Conservation (phyloP, 2,797 vertebrate genomes). For the Hyperoplus lanceolatus region DNA sequence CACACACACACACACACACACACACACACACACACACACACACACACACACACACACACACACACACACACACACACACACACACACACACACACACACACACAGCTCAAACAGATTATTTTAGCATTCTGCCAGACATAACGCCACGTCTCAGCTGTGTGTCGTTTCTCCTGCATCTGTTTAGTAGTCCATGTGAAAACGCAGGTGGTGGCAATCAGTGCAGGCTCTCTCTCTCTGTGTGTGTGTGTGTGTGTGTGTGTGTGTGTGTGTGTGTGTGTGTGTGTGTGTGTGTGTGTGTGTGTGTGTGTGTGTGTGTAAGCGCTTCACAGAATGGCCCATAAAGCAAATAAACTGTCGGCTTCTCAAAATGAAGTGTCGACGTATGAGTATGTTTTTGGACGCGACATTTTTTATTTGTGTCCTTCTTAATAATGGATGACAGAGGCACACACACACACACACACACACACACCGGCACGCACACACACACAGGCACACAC, state of each 20-base stretch:
- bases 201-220: constrained; percentile 66
- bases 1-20: no score
- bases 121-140: constrained; percentile 62
- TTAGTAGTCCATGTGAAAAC: constrained; percentile 63
- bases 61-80: no score
- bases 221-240: constrained; percentile 17
- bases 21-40: no score
- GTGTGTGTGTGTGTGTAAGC: constrained; percentile 55
- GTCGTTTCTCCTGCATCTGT: constrained; percentile 66
- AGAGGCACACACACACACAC: constrained; percentile 28
- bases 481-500: no score
- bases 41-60: no score
- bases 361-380: constrained; percentile 63
- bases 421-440: constrained; percentile 26
- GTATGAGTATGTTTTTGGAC: constrained; percentile 38
- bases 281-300: constrained; percentile 55
- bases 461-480: constrained; percentile 20
- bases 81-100: no score
- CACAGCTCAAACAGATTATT: constrained; percentile 60
- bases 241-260: constrained; percentile 40
- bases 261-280: constrained; percentile 57
- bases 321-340: constrained; percentile 56
- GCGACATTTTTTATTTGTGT: constrained; percentile 36
- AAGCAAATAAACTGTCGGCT: constrained; percentile 59
- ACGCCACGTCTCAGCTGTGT: constrained; percentile 65